phyloP scores from a whole-genome alignment of 37 sponge, comb jelly and placozoan genomes.

The Ianthella basta region DNA sequence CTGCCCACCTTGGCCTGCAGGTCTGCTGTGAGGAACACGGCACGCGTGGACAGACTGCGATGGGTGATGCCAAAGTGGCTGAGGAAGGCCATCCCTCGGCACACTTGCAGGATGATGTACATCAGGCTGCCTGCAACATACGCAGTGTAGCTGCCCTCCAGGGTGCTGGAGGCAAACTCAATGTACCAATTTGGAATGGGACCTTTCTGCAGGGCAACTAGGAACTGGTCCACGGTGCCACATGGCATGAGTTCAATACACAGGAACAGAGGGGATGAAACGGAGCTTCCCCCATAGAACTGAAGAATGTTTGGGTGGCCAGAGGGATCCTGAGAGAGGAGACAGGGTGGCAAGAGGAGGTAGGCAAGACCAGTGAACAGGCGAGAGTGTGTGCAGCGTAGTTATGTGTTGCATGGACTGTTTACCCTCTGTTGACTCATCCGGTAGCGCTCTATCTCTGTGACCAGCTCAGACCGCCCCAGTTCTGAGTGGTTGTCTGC shows the following conservation, averaged over 20 bases:
- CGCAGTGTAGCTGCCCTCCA: conserved; percentile 30
- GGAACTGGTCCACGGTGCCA: conserved; percentile 65
- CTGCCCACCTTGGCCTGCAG: conserved; percentile 68
- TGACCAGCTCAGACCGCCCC: conserved; percentile 60
- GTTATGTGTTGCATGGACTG: no score
- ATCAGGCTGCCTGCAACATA: conserved; percentile 62
- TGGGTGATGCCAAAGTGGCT: conserved; percentile 64
- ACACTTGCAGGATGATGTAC: conserved; percentile 59
- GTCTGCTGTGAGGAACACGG: conserved; percentile 55
- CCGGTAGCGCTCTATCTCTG: conserved; percentile 43
- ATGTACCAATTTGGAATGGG: conserved; percentile 76
- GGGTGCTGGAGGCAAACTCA: conserved; percentile 13
- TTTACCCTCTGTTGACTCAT: neutral
- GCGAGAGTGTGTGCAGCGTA: no score
- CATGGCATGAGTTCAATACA: conserved; percentile 52
- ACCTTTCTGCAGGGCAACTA: conserved; percentile 48
- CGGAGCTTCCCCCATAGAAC: conserved; percentile 32
- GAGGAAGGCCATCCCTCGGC: conserved; percentile 67
- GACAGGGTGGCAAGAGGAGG: no score
- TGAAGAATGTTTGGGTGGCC: conserved; percentile 57
- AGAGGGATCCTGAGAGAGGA: neutral
- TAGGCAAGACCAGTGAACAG: no score
- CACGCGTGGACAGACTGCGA: conserved; percentile 64
- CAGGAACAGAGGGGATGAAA: conserved; percentile 47
- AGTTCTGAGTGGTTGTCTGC: conserved; percentile 61